These are phyloP conservation scores for Phasia obesa DNA, from an alignment of 2,888 invertebrate genomes.

Conservation along the genomic window DNA sequence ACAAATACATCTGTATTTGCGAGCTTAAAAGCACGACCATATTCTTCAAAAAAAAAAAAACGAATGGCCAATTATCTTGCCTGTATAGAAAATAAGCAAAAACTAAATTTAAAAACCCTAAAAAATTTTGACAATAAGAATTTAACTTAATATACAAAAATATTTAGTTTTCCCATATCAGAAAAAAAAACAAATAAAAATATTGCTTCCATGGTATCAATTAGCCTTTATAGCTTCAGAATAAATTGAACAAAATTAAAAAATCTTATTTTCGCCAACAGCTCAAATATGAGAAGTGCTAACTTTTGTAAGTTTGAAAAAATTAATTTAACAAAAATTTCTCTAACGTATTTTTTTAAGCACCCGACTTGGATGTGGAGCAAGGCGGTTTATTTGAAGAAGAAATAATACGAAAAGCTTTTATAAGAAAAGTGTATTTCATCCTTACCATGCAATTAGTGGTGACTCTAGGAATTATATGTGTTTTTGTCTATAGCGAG, in stretches of 20 bases:
- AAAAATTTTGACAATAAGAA: neutral
- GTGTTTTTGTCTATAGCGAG: slow-evolving; percentile 86
- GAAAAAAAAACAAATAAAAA: too few relatives aligned
- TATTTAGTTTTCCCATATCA: too few relatives aligned
- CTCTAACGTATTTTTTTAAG: slow-evolving; percentile 7
- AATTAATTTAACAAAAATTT: neutral
- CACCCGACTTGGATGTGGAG: slow-evolving; percentile 30
- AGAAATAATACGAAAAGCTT: slow-evolving; percentile 54
- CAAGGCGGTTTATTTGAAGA: slow-evolving; percentile 54
- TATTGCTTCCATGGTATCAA: too few relatives aligned
- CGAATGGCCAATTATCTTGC: too few relatives aligned
- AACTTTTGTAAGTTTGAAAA: slow-evolving; percentile 30
- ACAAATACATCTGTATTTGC: too few relatives aligned
- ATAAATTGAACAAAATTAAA: neutral
- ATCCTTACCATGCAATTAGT: slow-evolving; percentile 85
- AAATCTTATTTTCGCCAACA: neutral
- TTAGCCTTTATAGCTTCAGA: neutral
- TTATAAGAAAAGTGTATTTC: slow-evolving; percentile 66
- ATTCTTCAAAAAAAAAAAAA: too few relatives aligned
- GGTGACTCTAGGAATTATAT: slow-evolving; percentile 88
- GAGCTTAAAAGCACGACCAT: too few relatives aligned
- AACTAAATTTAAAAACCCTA: neutral
- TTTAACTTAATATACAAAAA: too few relatives aligned
- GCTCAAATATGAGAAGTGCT: neutral
- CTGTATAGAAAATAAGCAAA: too few relatives aligned